phyloP scores from a whole-genome alignment of 2,797 vertebrate species.

The Novumbra hubbsi region DNA sequence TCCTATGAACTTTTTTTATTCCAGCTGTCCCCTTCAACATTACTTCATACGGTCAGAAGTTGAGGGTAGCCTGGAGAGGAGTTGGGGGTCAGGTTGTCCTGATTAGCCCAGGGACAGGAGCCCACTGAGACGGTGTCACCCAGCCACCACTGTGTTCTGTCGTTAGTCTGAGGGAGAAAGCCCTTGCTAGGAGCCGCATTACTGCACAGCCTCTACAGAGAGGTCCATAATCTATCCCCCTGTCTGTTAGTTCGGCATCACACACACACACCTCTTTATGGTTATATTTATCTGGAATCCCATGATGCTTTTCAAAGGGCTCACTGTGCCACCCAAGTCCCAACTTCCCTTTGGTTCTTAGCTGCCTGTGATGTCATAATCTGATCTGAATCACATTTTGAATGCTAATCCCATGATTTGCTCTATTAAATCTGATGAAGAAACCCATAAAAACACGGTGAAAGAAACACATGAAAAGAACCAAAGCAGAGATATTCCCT shows the following conservation, averaged over 20 bases:
- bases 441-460: neutral
- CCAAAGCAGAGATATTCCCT: neutral
- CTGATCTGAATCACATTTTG: slow-evolving; percentile 46
- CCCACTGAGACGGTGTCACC: neutral
- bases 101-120: neutral
- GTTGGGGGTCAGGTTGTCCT: neutral
- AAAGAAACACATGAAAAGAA: neutral
- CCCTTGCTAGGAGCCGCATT: neutral
- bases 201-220: neutral
- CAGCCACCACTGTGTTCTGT: neutral
- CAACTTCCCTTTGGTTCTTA: slow-evolving; percentile 52
- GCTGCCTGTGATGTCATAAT: slow-evolving; percentile 53
- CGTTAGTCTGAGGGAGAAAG: neutral
- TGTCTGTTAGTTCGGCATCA: neutral
- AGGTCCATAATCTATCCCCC: neutral
- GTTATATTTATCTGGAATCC: slow-evolving; percentile 43
- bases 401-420: slow-evolving; percentile 58
- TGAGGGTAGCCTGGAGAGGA: neutral
- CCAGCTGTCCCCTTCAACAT: too few relatives aligned
- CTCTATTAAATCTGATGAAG: slow-evolving; percentile 48
- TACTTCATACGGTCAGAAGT: too few relatives aligned
- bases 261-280: slow-evolving; percentile 12
- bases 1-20: too few relatives aligned
- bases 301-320: slow-evolving; percentile 44
- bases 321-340: slow-evolving; percentile 47